A percentile compares a stretch with the other conserved stretches of the same genome.
Evolutionary conservation across 2,797 vertebrate species (phyloP).

Genomic region (Rhynchonycteris naso): DNA sequence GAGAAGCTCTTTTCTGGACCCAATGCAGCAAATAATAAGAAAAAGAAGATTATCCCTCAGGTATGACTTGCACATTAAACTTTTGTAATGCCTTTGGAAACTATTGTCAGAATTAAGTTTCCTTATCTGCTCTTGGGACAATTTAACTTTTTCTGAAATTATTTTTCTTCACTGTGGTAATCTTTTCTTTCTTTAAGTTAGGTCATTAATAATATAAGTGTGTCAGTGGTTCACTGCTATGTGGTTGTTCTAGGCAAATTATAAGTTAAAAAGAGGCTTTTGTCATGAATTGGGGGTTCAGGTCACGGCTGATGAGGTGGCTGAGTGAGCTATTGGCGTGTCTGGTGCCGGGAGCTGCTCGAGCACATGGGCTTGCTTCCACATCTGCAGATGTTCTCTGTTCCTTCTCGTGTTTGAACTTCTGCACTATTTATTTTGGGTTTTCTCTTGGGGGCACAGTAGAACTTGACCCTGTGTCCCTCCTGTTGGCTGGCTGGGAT

Average conservation of each 20-base stretch:
- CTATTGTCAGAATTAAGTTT: neutral
- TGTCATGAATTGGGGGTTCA: neutral
- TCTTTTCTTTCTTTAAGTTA: conserved; percentile 40
- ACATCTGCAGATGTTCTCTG: neutral
- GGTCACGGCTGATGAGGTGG: neutral
- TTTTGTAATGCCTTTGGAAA: conserved; percentile 28
- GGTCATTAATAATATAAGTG: conserved; percentile 12
- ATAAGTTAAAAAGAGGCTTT: neutral
- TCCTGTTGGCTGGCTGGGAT: neutral
- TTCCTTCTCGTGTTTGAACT: conserved; percentile 1
- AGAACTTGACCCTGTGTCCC: conserved; percentile 3
- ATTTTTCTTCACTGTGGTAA: conserved; percentile 6
- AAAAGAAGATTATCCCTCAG: conserved; percentile 98
- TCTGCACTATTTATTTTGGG: neutral
- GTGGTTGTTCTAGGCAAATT: neutral
- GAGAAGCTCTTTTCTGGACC: conserved; percentile 99
- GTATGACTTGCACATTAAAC: conserved; percentile 81
- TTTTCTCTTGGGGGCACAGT: neutral
- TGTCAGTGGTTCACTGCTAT: neutral
- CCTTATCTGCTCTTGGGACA: neutral
- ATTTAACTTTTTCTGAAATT: conserved; percentile 32
- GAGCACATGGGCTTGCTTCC: neutral
- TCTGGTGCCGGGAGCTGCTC: neutral
- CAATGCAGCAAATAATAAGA: conserved; percentile 97
- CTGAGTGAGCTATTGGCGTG: neutral